Conservation (phyloP, 1,140 invertebrate genomes). For the Drosophila parabipectinata region DNA sequence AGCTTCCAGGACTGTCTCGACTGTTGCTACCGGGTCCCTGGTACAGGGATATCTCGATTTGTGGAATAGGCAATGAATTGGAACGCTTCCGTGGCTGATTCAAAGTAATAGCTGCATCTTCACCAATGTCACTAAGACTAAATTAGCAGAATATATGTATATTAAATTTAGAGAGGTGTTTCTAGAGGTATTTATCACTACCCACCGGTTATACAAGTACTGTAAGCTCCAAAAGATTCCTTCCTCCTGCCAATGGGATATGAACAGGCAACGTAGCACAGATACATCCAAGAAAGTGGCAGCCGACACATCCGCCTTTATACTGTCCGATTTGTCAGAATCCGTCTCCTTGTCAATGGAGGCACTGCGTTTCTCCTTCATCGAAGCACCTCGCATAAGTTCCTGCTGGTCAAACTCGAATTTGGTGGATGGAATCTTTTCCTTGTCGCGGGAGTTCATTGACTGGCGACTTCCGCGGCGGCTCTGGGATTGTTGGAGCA, state of each 20-base stretch:
- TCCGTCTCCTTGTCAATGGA: slow-evolving; percentile 86
- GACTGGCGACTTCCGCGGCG: slow-evolving; percentile 79
- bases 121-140: slow-evolving; percentile 92
- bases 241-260: slow-evolving; percentile 98
- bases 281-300: slow-evolving; percentile 98
- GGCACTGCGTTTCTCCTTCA: slow-evolving; percentile 86
- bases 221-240: slow-evolving; percentile 99
- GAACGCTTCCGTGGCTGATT: slow-evolving; percentile 92
- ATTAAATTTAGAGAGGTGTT: neutral
- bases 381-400: slow-evolving; percentile 72
- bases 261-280: slow-evolving; percentile 97
- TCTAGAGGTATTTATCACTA: neutral
- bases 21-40: slow-evolving; percentile 90
- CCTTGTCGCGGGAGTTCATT: slow-evolving; percentile 77
- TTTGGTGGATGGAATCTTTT: slow-evolving; percentile 73
- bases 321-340: slow-evolving; percentile 77
- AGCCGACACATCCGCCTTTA: slow-evolving; percentile 88
- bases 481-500: slow-evolving; percentile 84
- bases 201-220: slow-evolving; percentile 92
- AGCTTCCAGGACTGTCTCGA: slow-evolving; percentile 85
- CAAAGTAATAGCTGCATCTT: slow-evolving; percentile 89
- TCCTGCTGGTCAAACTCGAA: slow-evolving; percentile 83
- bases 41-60: slow-evolving; percentile 94
- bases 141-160: slow-evolving; percentile 27
- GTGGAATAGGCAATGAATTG: slow-evolving; percentile 96